Evolutionary conservation across 2,888 invertebrate genomes (phyloP), one percentile per base, ranked within the genome.

Genomic region (Sylvicola fuscatus): DNA sequence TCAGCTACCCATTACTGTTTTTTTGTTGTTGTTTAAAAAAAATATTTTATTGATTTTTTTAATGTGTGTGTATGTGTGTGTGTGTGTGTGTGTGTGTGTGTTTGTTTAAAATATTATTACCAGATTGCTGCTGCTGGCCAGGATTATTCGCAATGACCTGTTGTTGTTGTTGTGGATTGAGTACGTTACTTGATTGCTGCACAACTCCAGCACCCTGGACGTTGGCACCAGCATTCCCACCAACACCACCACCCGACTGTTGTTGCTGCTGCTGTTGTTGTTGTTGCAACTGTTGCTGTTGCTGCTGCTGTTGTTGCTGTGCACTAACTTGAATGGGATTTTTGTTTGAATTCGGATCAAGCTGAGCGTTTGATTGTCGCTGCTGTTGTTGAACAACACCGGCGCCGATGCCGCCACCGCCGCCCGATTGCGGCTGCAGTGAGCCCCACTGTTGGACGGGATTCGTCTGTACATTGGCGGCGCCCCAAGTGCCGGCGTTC

Each of bases 401-500:
- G 8, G n/a, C n/a, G n/a, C 21, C 21, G 8, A 8, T 27, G 28
- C 17, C 28, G 15, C 17, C 28, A 29, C 21, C 29, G 27, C 12
- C 35, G 14, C 21, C 21, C 21, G 21, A 21, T 16, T 26, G 32
- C 32, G 27, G 29, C 16, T 17, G 28, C 26, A 26, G 17, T n/a
- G 16, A 14, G 50, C 59, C 61, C 65, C 65, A 64, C 53, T 63
- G 64, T 36, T 44, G 46, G 52, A 62, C 61, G 54, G 35, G 60
- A 56, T 60, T 58, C 61, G 37, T 41, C 36, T 39, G 43, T 58
- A 60, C 61, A 45, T 60, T 57, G 51, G 55, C 60, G 45, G 58
- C 56, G 48, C 62, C 62, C 64, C 64, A 65, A 51, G 61, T 63
- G 47, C 60, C 64, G 52, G 62, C 61, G 61, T 54, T 46, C 44